Base-by-base conservation (phyloP, 2,113 vertebrate genomes). In the Egretta garzetta region DNA sequence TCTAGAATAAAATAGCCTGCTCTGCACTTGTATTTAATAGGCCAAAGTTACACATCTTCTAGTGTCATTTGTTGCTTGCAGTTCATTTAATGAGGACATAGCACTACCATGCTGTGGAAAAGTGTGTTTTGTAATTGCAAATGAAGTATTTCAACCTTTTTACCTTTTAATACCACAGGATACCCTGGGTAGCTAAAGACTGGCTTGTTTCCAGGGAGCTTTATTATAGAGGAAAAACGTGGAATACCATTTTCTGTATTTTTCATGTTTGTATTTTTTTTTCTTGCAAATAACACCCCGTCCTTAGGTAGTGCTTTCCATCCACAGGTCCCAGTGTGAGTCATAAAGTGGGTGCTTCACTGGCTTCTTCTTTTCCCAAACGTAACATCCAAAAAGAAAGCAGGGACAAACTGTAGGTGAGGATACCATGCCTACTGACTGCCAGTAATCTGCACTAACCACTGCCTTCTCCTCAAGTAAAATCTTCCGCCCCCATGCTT, bases 71-170 rank as follows among this genome's bases (percentile, higher is more conserved):
- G 73, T 70, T 85, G 53, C 66, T 80, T 86, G 56, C 30, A 83
- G 39, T 56, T 55, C 59, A 55, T 95, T 93, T 97, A 95, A 88
- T 58, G 83, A 96, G 92, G 68, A 93, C n/a, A n/a, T 23, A 67
- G 76, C 56, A 72, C 43, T 96, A 18, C 30, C 24, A 60, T 32
- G 43, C 79, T 63, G 56, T 45, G 64, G 37, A 91, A 90, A 95
- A 92, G 39, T 27, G 32, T 59, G 53, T 39, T 95, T 93, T 92
- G 62, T 91, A 93, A 58, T 87, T 92, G 80, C 35, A 90, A 79
- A 92, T 92, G 12, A 84, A 95, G 35, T 97, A 95, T 88, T 95
- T 93, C 39, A 96, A 86, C 47, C n/a, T 86, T 97, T 93, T 93
- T 68, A 86, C 59, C 43, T 87, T 90, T 81, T 86, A 92, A 91